A percentile compares a stretch with the other conserved stretches of the same genome.
These are phyloP conservation scores for Tachysurus fulvidraco DNA, from an alignment of 2,113 vertebrate species.

Conservation along the genomic window DNA sequence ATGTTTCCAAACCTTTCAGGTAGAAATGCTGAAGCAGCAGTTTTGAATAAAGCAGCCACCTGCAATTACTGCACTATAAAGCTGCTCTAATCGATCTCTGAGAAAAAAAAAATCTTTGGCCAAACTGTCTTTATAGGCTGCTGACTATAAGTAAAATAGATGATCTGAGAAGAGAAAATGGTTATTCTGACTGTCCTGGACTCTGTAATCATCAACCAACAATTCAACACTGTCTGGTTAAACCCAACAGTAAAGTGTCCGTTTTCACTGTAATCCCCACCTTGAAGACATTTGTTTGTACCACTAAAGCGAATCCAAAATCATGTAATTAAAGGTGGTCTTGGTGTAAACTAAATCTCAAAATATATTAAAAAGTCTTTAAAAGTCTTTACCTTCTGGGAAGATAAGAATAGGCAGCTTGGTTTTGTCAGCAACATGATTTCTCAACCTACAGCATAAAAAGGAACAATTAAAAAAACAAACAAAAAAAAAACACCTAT, in stretches of 20 bases:
- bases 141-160: neutral
- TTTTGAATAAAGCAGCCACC: constrained; percentile 9
- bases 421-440: constrained; percentile 84
- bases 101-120: neutral
- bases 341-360: neutral
- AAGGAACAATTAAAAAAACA: too few relatives aligned
- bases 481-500: too few relatives aligned
- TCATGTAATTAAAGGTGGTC: neutral
- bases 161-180: neutral
- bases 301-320: neutral
- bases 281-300: neutral
- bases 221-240: neutral
- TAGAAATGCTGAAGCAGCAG: constrained; percentile 22
- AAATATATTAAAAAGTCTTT: neutral
- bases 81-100: neutral
- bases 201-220: constrained; percentile 7
- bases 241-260: neutral
- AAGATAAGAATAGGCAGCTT: constrained; percentile 96
- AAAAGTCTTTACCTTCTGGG: constrained; percentile 85
- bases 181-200: neutral
- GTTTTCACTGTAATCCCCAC: neutral
- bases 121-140: constrained; percentile 10
- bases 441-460: constrained; percentile 74
- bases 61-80: constrained; percentile 10
- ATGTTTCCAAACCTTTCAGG: neutral